phyloP scores from a whole-genome alignment of 2,888 invertebrate genomes.

The Subacronicta megacephala region DNA sequence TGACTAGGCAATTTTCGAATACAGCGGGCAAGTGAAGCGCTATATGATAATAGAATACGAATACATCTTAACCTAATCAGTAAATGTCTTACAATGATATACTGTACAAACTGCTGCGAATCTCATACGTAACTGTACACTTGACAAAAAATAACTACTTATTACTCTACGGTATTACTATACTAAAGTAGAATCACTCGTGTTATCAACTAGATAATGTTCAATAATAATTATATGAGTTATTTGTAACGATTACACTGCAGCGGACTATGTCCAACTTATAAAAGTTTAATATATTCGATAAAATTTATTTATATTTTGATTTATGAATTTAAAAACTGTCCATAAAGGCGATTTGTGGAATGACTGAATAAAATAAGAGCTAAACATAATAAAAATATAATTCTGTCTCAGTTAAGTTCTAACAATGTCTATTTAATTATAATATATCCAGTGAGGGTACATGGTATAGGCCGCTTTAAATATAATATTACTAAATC shows the following conservation, averaged over 20 bases:
- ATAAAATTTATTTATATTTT: constrained; percentile 28
- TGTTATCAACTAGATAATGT: constrained; percentile 15
- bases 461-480: no score
- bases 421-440: not conserved
- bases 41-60: constrained; percentile 46
- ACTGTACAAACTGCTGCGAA: constrained; percentile 78
- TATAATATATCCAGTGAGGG: no score
- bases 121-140: constrained; percentile 89
- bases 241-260: constrained; percentile 6
- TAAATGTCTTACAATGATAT: constrained; percentile 65
- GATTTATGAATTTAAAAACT: constrained; percentile 28
- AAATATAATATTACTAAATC: constrained; percentile 34
- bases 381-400: not conserved
- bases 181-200: constrained; percentile 49
- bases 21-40: constrained; percentile 73
- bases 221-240: constrained; percentile 11
- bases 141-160: constrained; percentile 63
- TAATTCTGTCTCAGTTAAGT: no score
- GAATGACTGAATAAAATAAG: not conserved
- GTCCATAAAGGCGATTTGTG: constrained; percentile 4
- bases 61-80: constrained; percentile 62
- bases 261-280: constrained; percentile 20
- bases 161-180: constrained; percentile 45
- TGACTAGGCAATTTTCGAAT: constrained; percentile 83
- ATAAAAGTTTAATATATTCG: not conserved